Evolutionary conservation across 2,888 invertebrate genomes (phyloP).

Genomic region (Julus scanicus): DNA sequence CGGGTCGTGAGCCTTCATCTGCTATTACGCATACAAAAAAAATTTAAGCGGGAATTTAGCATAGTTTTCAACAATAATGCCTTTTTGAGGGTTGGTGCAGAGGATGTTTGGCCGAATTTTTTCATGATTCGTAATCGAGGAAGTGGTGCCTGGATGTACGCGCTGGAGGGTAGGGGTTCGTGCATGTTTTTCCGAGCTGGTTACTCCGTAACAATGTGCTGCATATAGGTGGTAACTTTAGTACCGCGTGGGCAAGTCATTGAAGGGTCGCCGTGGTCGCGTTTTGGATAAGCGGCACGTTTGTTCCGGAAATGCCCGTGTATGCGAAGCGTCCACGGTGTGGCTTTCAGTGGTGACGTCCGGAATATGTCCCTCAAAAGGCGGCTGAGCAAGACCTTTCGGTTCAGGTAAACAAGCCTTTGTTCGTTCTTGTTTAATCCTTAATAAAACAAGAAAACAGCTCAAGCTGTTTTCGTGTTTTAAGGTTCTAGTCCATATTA

Average conservation of each 20-base stretch:
- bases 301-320: background rate
- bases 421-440: no score
- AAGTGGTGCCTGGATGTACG: conserved; percentile 53
- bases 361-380: conserved; percentile 50
- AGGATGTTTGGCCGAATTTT: conserved; percentile 1
- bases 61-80: background rate
- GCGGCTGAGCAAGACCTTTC: conserved; percentile 46
- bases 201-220: no score
- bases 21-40: background rate
- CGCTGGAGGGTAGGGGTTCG: no score
- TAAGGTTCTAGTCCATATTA: no score
- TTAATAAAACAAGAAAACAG: no score
- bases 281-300: no score
- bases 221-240: no score
- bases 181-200: no score
- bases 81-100: background rate
- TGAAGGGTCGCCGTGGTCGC: no score
- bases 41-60: background rate
- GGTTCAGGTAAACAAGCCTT: conserved; percentile 24
- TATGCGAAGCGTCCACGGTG: background rate
- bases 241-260: no score
- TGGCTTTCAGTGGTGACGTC: no score
- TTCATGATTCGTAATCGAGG: conserved; percentile 13
- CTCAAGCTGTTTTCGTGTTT: no score
- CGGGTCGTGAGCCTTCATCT: background rate